Evolutionary conservation across 2,797 vertebrate species (phyloP).

Genomic region (Menidia menidia): DNA sequence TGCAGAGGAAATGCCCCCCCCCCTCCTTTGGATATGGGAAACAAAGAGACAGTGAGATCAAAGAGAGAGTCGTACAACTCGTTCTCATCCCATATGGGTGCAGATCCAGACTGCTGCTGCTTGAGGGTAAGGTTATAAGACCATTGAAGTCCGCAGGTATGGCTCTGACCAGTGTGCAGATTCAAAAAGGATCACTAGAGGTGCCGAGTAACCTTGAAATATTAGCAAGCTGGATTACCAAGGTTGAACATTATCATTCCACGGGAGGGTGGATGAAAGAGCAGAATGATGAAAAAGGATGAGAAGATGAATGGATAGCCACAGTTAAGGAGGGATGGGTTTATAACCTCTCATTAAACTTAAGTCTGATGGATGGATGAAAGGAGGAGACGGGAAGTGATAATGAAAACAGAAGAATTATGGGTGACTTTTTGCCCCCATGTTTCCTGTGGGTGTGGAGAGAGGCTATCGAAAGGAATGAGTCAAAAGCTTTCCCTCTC

Average conservation of each 20-base stretch:
- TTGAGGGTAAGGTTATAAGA: not conserved
- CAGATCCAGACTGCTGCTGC: constrained; percentile 9
- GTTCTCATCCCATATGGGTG: constrained; percentile 2
- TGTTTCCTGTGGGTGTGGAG: constrained; percentile 42
- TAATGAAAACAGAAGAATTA: constrained; percentile 62
- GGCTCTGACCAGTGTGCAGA: constrained; percentile 17
- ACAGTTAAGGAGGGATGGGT: constrained; percentile 51
- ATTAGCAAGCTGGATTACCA: constrained; percentile 54
- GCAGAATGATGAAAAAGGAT: constrained; percentile 64
- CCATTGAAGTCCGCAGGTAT: constrained; percentile 20
- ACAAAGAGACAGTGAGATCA: constrained; percentile 5
- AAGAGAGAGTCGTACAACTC: constrained; percentile 10
- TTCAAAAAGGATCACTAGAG: constrained; percentile 38
- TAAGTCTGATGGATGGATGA: constrained; percentile 70
- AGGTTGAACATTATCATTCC: constrained; percentile 69
- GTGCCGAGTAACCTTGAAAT: constrained; percentile 65
- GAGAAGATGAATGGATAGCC: constrained; percentile 68
- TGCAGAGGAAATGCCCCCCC: not conserved
- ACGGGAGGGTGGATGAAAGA: constrained; percentile 62
- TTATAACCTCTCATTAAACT: constrained; percentile 73
- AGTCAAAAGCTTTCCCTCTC: constrained; percentile 49
- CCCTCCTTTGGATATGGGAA: constrained; percentile 12
- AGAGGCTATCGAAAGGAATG: constrained; percentile 42
- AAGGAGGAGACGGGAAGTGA: constrained; percentile 44
- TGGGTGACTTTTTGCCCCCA: constrained; percentile 43